Evolutionary conservation across 2,113 vertebrate species (phyloP), one percentile per base, ranked within the genome.

Genomic region (Arvicanthis niloticus): DNA sequence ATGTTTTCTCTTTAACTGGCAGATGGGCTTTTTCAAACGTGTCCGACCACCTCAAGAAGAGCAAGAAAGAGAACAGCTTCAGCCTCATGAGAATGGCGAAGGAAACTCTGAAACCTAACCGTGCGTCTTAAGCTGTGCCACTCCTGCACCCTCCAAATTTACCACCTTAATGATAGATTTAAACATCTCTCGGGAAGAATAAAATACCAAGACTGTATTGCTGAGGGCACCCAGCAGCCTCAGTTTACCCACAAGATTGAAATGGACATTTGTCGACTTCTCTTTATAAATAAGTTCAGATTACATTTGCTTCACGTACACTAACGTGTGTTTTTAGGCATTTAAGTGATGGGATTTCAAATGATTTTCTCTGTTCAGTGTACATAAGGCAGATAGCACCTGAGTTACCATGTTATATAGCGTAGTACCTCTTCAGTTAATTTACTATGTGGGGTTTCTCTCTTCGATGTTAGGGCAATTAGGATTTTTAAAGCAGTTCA

Each of bases 21-120:
- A 99, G 99, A 72, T 99, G 99, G 99, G 99, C 42, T 99, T 99
- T 98, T 99, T 99, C 96, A 99, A 99, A 97, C 98, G 99, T 24
- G 99, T 99, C 34, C 99, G 99, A 84, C 99, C 99, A 53, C 99
- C 99, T 31, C 99, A 99, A 97, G 99, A 99, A 95, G 99, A 99
- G 87, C 98, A 99, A 10, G 99, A 99, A 98, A 99, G 99, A 97
- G 99, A 99, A 94, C 99, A 99, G 87, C 99, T 99, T 75, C 99
- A 99, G 70, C 99, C 99, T 0, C 99, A 99, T 65, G 99, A 99
- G 98, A 99, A 99, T 5, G 99, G 99, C 73, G 99, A 99, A 97
- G 98, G 98, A 48, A 99, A 99, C 92, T 98, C 99, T n/a, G 99
- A 99, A 88, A 98, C 99, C 91, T 99, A 98, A 98, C 93, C 87